Percentiles rank a stretch among this genome's conserved stretches.
phyloP scores from a whole-genome alignment of 1,140 invertebrate species.

The Batillaria attramentaria region DNA sequence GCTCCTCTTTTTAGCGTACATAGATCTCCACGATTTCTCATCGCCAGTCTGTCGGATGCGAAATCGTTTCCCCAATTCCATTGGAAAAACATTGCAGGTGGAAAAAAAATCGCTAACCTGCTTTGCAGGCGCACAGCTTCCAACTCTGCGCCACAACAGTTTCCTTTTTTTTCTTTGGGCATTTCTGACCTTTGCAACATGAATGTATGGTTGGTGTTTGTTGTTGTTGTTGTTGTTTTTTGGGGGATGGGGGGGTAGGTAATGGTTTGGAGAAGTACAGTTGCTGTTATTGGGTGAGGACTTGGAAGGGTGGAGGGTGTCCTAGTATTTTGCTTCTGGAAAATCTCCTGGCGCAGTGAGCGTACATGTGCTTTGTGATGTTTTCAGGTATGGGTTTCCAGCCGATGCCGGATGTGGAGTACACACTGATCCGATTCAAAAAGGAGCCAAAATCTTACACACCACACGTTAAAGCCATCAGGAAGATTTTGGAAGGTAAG shows the following conservation, averaged over 20 bases:
- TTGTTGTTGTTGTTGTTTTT: not conserved
- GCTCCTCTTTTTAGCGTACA: no score
- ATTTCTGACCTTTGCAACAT: no score
- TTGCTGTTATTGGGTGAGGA: not conserved
- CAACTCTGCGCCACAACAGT: no score
- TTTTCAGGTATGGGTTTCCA: constrained; percentile 84
- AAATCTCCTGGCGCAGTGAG: not conserved
- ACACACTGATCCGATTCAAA: constrained; percentile 92
- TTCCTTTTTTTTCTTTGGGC: no score
- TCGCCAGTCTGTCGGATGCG: no score
- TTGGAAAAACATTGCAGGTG: no score
- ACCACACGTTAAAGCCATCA: constrained; percentile 60
- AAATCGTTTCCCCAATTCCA: no score
- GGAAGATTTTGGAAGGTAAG: constrained; percentile 63
- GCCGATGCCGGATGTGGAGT: constrained; percentile 94
- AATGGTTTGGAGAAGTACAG: not conserved
- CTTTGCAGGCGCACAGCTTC: no score
- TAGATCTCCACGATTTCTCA: no score
- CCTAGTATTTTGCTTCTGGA: not conserved
- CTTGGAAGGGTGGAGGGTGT: not conserved
- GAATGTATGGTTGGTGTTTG: not conserved
- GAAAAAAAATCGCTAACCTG: no score
- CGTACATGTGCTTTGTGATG: not conserved
- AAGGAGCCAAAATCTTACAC: constrained; percentile 54
- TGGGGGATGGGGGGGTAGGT: not conserved